Evolutionary conservation across 2,797 vertebrate species (phyloP), one percentile per base, ranked within the genome.

Genomic region (Onychomys leucogaster): DNA sequence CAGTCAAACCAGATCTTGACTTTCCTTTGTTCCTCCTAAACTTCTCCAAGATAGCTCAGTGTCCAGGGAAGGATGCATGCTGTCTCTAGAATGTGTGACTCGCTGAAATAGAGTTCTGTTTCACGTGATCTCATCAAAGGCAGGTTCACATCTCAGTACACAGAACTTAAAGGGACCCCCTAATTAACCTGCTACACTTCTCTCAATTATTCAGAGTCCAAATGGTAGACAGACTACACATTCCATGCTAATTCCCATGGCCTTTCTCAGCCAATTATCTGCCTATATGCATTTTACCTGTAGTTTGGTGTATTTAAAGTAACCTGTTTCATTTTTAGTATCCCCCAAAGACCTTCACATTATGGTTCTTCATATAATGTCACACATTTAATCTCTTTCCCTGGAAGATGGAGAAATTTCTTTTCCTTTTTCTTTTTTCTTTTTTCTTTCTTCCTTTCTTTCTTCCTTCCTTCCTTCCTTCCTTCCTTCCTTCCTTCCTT

Each of bases 101-200:
- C 71, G 16, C 49, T 63, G 57, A 61, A 34, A n/a, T 8, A 46
- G 23, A 41, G 21, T n/a, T 59, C 21, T 37, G 0, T 32, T 34
- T 37, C 10, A 23, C 0, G 0, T 27, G 29, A 59, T 25, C 25
- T 6, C 55, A 34, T n/a, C 27, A 29, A n/a, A 12, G 46, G 2
- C 11, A 9, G 8, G 2, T 4, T 17, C 17, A 3, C 37, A 21
- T 37, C 59, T 61, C 29, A 27, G 0, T 14, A 27, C 5, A 0
- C 1, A 23, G 29, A 88, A 37, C n/a, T 90, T 37, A 14, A 32
- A n/a, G 59, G 2, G 82, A 43, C 4, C 89, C 29, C 32, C 13
- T 89, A 76, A 88, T 83, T 67, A 96, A 78, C n/a, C 55, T 43
- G 14, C 23, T 34, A 37, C 32, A 25, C 16, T 95, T 76, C 78